Evolutionary conservation across 2,888 invertebrate species (phyloP), one percentile per base, ranked within the genome.

Genomic region (Pollenia griseotomentosa): DNA sequence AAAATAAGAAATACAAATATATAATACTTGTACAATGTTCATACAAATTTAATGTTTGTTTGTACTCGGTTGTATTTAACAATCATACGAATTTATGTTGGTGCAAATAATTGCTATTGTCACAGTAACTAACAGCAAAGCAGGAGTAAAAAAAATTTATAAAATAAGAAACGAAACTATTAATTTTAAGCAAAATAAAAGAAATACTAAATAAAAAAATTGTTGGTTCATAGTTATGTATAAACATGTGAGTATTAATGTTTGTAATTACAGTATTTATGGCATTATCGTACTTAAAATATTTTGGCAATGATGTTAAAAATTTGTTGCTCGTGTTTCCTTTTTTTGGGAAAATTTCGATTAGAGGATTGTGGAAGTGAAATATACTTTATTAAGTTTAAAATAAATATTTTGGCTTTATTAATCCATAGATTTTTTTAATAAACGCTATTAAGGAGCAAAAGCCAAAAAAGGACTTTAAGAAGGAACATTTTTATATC

Each of bases 41-140:
- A 53, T 65, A 44, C 14, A 57, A 12, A 19, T 48, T 66, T 48
- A 48, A 40, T 73, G 55, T 55, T 74, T 55, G 33, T 75, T 23
- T 82, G 61, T 68, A 33, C 14, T 61, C 66, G 66, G 23, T 59
- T 42, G 55, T 10, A 59, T 66, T 33, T 44, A 59, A 82, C 68
- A 66, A 61, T 68, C 33, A 14, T 77, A 63, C 66, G 70, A 70
- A 77, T 63, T 63, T 77, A 75, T 83, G 77, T 77, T 70, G 61
- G 14, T 33, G 61, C 40, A 84, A 87, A 75, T 82, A 84, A 87
- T 84, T 84, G 87, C 78, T 70, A 74, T 82, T 84, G 84, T 84
- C 87, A 82, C 84, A 84, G 80, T 59, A 66, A 81, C 83, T 23
- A 80, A 80, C 71, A 80, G 70, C 42, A 8, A 23, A 53, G 42